A percentile compares a stretch with the other conserved stretches of the same genome.
Evolutionary conservation across 2,888 invertebrate species (phyloP).

Genomic region (Gnatocerus cornutus): DNA sequence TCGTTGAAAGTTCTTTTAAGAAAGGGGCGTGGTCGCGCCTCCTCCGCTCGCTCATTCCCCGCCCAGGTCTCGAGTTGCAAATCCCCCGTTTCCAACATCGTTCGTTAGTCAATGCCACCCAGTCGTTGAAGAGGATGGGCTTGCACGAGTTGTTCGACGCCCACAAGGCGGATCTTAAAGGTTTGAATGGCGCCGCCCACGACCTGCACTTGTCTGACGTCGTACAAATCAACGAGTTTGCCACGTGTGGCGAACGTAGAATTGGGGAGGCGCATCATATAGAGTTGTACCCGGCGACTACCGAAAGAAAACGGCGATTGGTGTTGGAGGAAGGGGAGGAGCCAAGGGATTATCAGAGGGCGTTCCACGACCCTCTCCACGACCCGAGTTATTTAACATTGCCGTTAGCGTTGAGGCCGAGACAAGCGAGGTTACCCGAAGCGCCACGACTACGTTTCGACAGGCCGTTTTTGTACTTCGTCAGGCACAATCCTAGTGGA

Average conservation of each 20-base stretch:
- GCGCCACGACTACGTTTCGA: slow-evolving; percentile 86
- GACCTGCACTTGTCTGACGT: slow-evolving; percentile 89
- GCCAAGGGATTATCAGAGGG: slow-evolving; percentile 79
- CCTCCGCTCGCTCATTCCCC: slow-evolving; percentile 82
- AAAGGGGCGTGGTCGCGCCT: slow-evolving; percentile 84
- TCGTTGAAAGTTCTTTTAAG: slow-evolving; percentile 79
- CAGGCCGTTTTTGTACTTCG: slow-evolving; percentile 90
- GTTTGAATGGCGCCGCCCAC: slow-evolving; percentile 85
- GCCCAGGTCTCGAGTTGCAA: slow-evolving; percentile 86
- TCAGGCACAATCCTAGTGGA: slow-evolving; percentile 93
- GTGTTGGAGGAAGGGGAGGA: slow-evolving; percentile 62
- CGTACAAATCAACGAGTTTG: slow-evolving; percentile 88
- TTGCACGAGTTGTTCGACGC: slow-evolving; percentile 85
- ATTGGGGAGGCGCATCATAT: slow-evolving; percentile 84
- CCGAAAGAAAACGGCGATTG: slow-evolving; percentile 60
- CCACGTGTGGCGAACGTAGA: slow-evolving; percentile 85
- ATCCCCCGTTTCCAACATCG: slow-evolving; percentile 88
- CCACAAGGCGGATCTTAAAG: slow-evolving; percentile 85
- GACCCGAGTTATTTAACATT: slow-evolving; percentile 74
- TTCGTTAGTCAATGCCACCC: slow-evolving; percentile 86
- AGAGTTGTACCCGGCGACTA: slow-evolving; percentile 86
- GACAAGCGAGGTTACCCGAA: slow-evolving; percentile 82
- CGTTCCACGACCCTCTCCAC: slow-evolving; percentile 79
- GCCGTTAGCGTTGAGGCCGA: slow-evolving; percentile 80
- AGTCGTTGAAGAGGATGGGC: slow-evolving; percentile 86